Base-by-base conservation (phyloP, 2,797 vertebrate genomes). In the Pangasius sanitwongsei region DNA sequence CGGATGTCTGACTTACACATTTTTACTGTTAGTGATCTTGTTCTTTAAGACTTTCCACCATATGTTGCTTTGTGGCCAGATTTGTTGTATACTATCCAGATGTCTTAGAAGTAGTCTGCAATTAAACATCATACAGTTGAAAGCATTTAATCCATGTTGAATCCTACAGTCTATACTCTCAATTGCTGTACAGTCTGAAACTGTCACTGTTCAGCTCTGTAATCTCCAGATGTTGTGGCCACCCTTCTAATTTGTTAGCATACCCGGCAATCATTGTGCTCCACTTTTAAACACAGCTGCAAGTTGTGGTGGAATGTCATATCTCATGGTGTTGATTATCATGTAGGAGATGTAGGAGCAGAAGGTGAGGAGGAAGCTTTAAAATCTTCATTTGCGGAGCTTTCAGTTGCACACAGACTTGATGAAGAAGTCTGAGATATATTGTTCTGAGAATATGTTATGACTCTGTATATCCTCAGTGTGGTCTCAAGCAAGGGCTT, bases 31-130 rank as follows among this genome's bases (percentile, higher is more conserved):
- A 23, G 31, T 80, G 44, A 85, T 82, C 16, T 88, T 74, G 55
- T 85, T 83, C 37, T 67, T 69, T 82, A 37, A 86, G 80, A 89
- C 88, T 84, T 81, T 89, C 88, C 85, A 78, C 90, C 89, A 88
- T 89, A 90, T 86, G 86, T 63, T 91, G 86, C 69, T 67, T 89
- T 89, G 78, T 85, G 63, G 61, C 25, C 11, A 59, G 34, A 63
- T 87, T 78, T 63, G 53, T 57, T 85, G 63, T 23, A 12, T 18
- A 63, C 59, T 34, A 6, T 69, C 81, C 70, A 91, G 69, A 87
- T 80, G 59, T 89, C 67, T 78, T 63, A 25, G 34, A 86, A 72
- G 53, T 75, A 25, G n/a, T 86, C 87, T 86, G 53, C 55, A 85
- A 83, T 84, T 87, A 84, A 89, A 83, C 34, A 67, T 65, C n/a